These are phyloP conservation scores for Hetaerina titia DNA, from an alignment of 2,888 invertebrate species.

Conservation along the genomic window DNA sequence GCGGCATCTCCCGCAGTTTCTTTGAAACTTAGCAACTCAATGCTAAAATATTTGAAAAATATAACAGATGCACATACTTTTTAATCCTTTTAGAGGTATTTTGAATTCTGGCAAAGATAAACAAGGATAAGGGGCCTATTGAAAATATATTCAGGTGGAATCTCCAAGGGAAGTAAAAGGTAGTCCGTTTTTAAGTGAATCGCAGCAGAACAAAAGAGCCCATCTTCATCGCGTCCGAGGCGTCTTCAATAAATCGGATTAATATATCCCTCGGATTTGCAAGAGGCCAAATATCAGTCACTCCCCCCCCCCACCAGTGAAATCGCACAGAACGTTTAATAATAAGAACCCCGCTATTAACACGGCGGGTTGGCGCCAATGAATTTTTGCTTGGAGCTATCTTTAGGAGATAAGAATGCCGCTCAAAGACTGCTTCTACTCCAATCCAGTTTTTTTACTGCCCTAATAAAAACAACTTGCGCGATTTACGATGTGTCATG, in stretches of 20 bases:
- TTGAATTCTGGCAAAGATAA: too few relatives aligned
- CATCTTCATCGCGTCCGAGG: not conserved
- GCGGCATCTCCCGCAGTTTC: too few relatives aligned
- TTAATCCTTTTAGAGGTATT: too few relatives aligned
- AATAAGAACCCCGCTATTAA: not conserved
- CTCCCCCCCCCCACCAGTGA: not conserved
- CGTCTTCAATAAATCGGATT: not conserved
- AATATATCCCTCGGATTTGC: not conserved
- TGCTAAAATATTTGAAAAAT: too few relatives aligned
- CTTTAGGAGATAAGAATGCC: constrained; percentile 3
- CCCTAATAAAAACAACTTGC: not conserved
- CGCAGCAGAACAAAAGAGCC: not conserved
- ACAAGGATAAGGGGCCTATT: not conserved
- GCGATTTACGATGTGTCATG: constrained; percentile 23
- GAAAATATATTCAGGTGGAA: not conserved
- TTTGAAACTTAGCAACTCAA: too few relatives aligned
- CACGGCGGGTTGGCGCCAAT: not conserved
- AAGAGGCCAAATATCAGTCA: not conserved
- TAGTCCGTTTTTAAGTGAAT: not conserved
- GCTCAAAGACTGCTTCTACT: not conserved
- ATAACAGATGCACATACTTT: too few relatives aligned
- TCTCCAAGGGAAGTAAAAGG: not conserved
- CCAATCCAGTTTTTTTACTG: not conserved
- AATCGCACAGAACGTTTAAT: not conserved
- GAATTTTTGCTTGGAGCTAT: not conserved